phyloP scores from a whole-genome alignment of 2,797 vertebrate species.

The Notoglanidium macrostoma region DNA sequence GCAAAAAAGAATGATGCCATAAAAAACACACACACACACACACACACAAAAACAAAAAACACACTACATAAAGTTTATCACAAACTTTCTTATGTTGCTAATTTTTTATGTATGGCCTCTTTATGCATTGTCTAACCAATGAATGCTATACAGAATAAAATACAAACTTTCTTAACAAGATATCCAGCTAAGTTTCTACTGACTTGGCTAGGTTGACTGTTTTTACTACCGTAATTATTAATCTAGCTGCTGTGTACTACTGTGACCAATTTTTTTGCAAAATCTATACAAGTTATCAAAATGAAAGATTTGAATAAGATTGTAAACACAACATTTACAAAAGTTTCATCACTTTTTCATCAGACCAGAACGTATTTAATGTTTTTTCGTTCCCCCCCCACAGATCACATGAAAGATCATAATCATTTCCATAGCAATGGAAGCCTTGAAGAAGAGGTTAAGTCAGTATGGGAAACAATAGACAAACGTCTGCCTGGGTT shows the following conservation, averaged over 20 bases:
- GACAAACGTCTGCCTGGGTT: constrained; percentile 49
- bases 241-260: not conserved
- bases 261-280: not conserved
- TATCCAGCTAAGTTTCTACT: too few species aligned
- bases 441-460: constrained; percentile 72
- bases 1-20: not conserved
- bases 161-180: not conserved
- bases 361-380: not conserved
- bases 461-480: constrained; percentile 68
- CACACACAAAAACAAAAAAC: not conserved
- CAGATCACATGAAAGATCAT: constrained; percentile 73
- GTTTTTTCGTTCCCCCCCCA: constrained; percentile 42
- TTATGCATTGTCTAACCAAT: not conserved
- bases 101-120: not conserved
- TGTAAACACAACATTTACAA: not conserved
- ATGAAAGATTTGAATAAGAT: not conserved
- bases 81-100: not conserved
- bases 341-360: not conserved
- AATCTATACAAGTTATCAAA: not conserved
- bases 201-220: too few species aligned
- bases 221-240: too few species aligned
- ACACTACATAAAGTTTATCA: not conserved
- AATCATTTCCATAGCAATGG: constrained; percentile 66
- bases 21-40: not conserved
- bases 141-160: not conserved